Evolutionary conservation across 2,113 vertebrate species (phyloP), one percentile per base, ranked within the genome.

Genomic region (Pterophyllum scalare): DNA sequence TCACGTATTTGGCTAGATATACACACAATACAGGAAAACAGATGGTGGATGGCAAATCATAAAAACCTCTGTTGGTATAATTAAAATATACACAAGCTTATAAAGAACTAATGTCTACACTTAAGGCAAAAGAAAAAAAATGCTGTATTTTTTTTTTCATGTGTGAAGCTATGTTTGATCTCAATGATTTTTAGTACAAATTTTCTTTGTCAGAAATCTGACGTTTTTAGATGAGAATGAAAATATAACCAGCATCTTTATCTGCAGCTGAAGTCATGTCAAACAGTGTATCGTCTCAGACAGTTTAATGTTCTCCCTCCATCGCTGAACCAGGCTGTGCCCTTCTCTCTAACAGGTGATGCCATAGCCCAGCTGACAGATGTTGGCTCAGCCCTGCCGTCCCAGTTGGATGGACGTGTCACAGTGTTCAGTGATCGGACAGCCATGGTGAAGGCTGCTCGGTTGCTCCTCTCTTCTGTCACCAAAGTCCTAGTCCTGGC

Each of bases 401-500:
- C 94, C 0, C 97, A 96, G 80, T 91, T 95, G 6, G 97, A 97
- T 6, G 96, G 95, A 57, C 96, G 94, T 72, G 93, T 96, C 87
- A 97, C 97, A 0, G 95, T 98, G 94, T 98, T 98, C 87, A 97
- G 97, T 0, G 98, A 99, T 86, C 96, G 98, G 95, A 96, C 97
- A 4, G 97, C 96, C 77, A 98, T 99, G 90, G 96, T 98, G 87
- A 99, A 99, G 88, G 98, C 98, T 60, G 98, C 98, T 59, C 96
- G 98, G 54, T 40, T 98, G 84, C 96, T 99, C 60, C 98, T 99
- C 35, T 99, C 98, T 59, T 99, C 98, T 2, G 98, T 99, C 94
- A 99, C 98, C 14, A 99, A 98, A 92, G 98, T 99, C 81, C 94
- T 99, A 90, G 96, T 99, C 64, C 91, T 99, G 79, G 98, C 98